Base-by-base conservation (phyloP, 2,888 invertebrate species). In the Gastrophysa polygoni region DNA sequence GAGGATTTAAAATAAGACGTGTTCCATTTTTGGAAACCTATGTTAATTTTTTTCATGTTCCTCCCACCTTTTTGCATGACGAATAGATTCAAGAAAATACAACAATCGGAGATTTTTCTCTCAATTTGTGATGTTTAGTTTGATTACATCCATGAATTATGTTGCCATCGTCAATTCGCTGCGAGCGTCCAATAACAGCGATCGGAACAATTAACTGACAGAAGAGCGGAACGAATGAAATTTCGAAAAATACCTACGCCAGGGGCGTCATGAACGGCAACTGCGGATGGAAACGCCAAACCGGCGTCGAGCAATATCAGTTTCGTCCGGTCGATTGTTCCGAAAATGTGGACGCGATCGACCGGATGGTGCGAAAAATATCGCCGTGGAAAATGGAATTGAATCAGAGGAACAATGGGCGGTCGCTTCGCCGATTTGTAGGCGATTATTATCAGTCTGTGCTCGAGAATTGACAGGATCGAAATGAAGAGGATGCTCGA, bases 321-420 rank as follows among this genome's bases (percentile, higher is more conserved):
- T 52, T 52, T 52, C 52, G 16, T 52, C 8, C 38, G 52, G 38
- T 52, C 17, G 34, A 52, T 52, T 52, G 52, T 52, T 52, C 21
- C 18, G 8, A 11, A 52, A 52, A 38, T 10, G 16, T n/a, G n/a
- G n/a, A n/a, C n/a, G n/a, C n/a, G n/a, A n/a, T n/a, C n/a, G n/a
- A 14, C 17, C 18, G 43, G 14, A 24, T 18, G 38, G 14, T 16
- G 52, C 21, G 28, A 21, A 17, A 51, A 52, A 38, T 14, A 21
- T 34, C 21, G 38, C 21, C 20, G 18, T 14, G 18, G 46, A 38
- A 20, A 18, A 18, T n/a, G 34, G 18, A 51, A 51, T 34, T 32
- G 20, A 51, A 32, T 16, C 11, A 17, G 16, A 17, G 14, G 29
- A 49, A 49, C 29, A 29, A 24, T 38, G 32, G 14, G n/a, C n/a